Evolutionary conservation across 2,888 invertebrate species (phyloP).

Genomic region (Nephrocerus scutellatus): DNA sequence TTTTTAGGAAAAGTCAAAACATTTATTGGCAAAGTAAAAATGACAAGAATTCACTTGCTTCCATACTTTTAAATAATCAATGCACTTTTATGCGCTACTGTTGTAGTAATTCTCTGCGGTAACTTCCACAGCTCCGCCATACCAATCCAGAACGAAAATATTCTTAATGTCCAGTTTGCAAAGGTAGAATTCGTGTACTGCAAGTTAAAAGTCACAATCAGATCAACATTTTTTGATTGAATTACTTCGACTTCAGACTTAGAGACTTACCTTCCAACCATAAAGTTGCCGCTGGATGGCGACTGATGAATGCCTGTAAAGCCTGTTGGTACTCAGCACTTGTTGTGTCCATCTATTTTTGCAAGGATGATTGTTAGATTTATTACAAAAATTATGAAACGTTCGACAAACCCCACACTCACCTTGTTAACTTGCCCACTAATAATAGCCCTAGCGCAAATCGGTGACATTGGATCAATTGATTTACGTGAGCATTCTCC

Average conservation of each 20-base stretch:
- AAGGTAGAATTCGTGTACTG: slow-evolving; percentile 72
- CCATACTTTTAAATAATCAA: too few species aligned
- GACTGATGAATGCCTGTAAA: slow-evolving; percentile 30
- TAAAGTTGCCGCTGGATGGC: slow-evolving; percentile 41
- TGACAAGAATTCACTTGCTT: too few species aligned
- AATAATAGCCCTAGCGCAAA: slow-evolving; percentile 40
- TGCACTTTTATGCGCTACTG: slow-evolving; percentile 21
- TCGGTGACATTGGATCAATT: slow-evolving; percentile 47
- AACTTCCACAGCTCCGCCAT: slow-evolving; percentile 62
- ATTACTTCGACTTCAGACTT: too few species aligned
- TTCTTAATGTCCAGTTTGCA: slow-evolving; percentile 67
- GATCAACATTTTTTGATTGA: too few species aligned
- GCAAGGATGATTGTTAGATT: neutral
- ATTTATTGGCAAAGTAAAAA: too few species aligned
- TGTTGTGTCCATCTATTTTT: slow-evolving; percentile 28
- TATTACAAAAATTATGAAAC: neutral
- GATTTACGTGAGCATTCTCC: slow-evolving; percentile 32
- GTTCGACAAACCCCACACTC: neutral
- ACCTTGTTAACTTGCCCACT: slow-evolving; percentile 40
- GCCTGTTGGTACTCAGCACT: slow-evolving; percentile 28
- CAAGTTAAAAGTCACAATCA: slow-evolving; percentile 33
- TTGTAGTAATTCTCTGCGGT: slow-evolving; percentile 30
- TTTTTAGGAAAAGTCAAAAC: too few species aligned
- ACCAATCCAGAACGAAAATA: slow-evolving; percentile 71
- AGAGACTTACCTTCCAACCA: slow-evolving; percentile 36